Percentiles rank a stretch among this genome's conserved stretches.
Evolutionary conservation across 2,113 vertebrate species (phyloP).

Genomic region (Heteronetta atricapilla): DNA sequence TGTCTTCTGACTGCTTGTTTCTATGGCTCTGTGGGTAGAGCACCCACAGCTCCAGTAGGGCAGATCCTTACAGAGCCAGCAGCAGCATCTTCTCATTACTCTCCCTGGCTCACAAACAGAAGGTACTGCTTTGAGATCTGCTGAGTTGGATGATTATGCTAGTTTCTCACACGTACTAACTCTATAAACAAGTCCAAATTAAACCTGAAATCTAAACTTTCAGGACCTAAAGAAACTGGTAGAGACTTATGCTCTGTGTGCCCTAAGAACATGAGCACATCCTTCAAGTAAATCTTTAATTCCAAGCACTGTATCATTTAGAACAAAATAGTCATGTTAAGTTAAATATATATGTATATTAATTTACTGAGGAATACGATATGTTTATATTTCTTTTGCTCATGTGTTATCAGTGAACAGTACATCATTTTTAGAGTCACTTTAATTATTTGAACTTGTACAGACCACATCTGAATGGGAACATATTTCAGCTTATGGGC

Average conservation of each 20-base stretch:
- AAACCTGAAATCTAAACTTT: background rate
- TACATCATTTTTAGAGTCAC: background rate
- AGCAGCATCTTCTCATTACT: background rate
- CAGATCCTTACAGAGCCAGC: background rate
- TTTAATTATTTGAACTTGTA: background rate
- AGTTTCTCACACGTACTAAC: background rate
- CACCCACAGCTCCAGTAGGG: background rate
- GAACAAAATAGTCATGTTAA: background rate
- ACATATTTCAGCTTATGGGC: background rate
- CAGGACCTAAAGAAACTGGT: background rate
- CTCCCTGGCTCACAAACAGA: background rate
- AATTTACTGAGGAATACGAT: background rate
- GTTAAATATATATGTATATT: background rate
- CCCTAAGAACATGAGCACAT: background rate
- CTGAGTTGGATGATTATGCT: background rate
- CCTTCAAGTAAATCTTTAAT: background rate
- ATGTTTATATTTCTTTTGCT: background rate
- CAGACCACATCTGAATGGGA: background rate
- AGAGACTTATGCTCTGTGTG: background rate
- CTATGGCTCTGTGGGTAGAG: rapidly evolving
- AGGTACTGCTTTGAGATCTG: background rate
- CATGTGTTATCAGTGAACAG: background rate
- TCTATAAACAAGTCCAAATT: background rate
- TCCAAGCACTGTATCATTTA: background rate
- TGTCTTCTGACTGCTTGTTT: background rate